Base-by-base conservation (phyloP, 2,888 invertebrate genomes). In the Leistus spinibarbis region DNA sequence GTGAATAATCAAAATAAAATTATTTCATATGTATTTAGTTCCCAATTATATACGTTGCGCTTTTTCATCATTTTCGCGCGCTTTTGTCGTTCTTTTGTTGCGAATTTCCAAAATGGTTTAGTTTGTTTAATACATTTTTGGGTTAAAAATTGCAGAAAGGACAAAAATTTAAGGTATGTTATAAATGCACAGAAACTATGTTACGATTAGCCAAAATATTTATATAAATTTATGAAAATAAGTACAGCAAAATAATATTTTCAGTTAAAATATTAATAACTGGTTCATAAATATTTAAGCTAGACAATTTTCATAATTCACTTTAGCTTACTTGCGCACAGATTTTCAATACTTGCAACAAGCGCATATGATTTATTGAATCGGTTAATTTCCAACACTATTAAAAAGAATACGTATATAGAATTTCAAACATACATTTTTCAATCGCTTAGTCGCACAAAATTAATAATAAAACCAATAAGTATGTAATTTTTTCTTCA, bases 401-500 rank as follows among this genome's bases (percentile, higher is more conserved):
- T 40, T 40, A 40, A n/a, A n/a, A n/a, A n/a, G n/a, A n/a, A 40
- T 40, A 40, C 40, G 40, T 13, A 40, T 40, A 40, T 40, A 2
- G 27, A 27, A 27, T 27, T 27, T 4, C 4, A 40, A 40, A 40
- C 7, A 40, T n/a, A n/a, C n/a, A 40, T 1, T 40, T 10, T 40
- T 1, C 7, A 40, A 40, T 40, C 3, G 40, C 40, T 40, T 40
- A 40, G 10, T 40, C 40, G 40, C 40, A 40, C 7, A 40, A 10
- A 40, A 5, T 3, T 40, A 40, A 40, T 40, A 40, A 7, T 13
- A 40, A 10, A 40, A 40, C 40, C 7, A 3, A 40, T 10, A 40
- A 2, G 4, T 40, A 40, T 40, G 10, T 40, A 40, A 40, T 3
- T 2, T 68, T 78, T 74, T 77, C 64, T 72, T 73, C 78, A 78